Conservation (phyloP, 2,797 vertebrate species). For the Tauraco hartlaubi region DNA sequence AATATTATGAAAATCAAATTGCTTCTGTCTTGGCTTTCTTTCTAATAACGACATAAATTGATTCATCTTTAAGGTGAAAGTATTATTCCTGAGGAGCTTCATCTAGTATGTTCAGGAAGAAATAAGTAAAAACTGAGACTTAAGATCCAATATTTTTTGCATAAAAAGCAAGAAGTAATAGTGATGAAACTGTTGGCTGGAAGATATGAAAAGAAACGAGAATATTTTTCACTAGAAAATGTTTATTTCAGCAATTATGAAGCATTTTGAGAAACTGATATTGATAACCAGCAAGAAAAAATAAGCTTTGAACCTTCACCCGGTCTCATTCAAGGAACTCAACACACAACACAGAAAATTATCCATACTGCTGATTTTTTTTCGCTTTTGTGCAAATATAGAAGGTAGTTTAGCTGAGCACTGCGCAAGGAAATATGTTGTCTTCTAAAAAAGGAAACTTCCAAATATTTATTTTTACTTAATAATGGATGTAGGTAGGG, state of each 20-base stretch:
- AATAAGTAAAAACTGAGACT: neutral
- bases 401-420: neutral
- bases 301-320: neutral
- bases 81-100: neutral
- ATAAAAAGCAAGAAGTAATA: constrained; percentile 5
- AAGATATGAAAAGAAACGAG: constrained; percentile 36
- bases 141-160: neutral
- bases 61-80: constrained; percentile 6
- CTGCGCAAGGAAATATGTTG: neutral
- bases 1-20: constrained; percentile 34
- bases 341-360: neutral
- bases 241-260: constrained; percentile 13
- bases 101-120: neutral
- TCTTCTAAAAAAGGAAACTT: neutral
- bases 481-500: neutral
- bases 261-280: constrained; percentile 16
- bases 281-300: neutral
- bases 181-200: neutral
- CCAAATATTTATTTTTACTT: neutral
- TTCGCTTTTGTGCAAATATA: neutral
- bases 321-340: neutral
- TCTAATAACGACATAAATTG: constrained; percentile 7
- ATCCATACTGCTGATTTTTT: neutral
- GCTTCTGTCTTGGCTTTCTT: neutral
- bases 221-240: constrained; percentile 22